phyloP scores from a whole-genome alignment of 2,113 vertebrate genomes.

The Saguinus imperator region DNA sequence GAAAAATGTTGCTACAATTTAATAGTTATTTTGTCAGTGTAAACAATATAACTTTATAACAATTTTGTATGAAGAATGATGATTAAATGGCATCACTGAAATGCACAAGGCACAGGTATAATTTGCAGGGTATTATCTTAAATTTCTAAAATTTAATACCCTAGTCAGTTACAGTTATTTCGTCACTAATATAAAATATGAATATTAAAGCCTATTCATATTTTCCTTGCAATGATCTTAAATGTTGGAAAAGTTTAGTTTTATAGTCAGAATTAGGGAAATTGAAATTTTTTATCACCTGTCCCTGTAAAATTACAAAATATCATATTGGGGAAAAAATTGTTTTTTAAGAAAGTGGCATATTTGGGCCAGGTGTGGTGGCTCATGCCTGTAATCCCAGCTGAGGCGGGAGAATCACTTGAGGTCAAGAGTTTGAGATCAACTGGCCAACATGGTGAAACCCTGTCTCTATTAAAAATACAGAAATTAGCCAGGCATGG shows the following conservation, averaged over 20 bases:
- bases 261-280: neutral
- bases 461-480: too few relatives aligned
- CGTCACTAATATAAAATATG: constrained; percentile 3
- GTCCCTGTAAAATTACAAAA: constrained; percentile 12
- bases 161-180: neutral
- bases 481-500: too few relatives aligned
- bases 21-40: neutral
- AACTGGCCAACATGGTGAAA: too few relatives aligned
- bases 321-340: neutral
- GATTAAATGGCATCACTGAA: neutral
- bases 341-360: neutral
- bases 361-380: neutral
- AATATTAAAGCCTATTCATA: neutral
- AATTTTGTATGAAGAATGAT: constrained; percentile 29
- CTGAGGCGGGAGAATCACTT: too few relatives aligned
- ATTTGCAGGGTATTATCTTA: constrained; percentile 5
- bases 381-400: too few relatives aligned
- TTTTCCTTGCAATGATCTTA: neutral
- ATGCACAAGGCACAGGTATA: neutral
- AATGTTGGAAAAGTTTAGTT: constrained; percentile 9
- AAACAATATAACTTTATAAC: neutral
- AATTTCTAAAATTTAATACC: constrained; percentile 29
- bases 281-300: neutral
- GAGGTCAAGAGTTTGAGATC: too few relatives aligned
- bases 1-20: neutral